These are phyloP conservation scores for Zonitis immaculata DNA, from an alignment of 2,888 invertebrate species.

Conservation along the genomic window DNA sequence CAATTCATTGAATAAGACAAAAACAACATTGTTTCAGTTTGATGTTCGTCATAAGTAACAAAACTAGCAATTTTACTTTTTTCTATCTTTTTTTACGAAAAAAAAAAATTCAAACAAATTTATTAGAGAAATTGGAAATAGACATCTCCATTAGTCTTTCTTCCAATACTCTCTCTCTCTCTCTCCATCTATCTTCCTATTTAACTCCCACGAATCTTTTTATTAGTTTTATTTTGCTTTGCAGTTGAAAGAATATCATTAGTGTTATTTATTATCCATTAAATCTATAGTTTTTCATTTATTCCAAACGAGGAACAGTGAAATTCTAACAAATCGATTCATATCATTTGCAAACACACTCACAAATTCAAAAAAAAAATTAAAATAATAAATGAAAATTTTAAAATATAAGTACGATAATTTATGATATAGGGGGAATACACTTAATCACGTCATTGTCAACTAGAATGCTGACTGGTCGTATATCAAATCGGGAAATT, in stretches of 20 bases:
- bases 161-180: not conserved
- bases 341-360: no score
- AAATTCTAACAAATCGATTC: no score
- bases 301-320: not conserved
- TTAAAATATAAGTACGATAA: no score
- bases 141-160: not conserved
- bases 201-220: no score
- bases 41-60: not conserved
- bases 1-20: no score
- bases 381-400: no score
- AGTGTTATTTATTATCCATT: not conserved
- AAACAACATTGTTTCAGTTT: not conserved
- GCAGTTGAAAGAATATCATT: not conserved
- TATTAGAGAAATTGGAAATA: not conserved
- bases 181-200: no score
- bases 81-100: no score
- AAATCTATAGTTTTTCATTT: not conserved
- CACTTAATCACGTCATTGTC: conserved; percentile 43
- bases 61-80: not conserved
- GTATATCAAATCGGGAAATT: conserved; percentile 40
- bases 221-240: no score
- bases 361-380: no score
- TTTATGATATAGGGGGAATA: not conserved
- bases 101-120: not conserved
- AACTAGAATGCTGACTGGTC: conserved; percentile 39